Base-by-base conservation (phyloP, 2,797 vertebrate species). In the Morelia viridis region DNA sequence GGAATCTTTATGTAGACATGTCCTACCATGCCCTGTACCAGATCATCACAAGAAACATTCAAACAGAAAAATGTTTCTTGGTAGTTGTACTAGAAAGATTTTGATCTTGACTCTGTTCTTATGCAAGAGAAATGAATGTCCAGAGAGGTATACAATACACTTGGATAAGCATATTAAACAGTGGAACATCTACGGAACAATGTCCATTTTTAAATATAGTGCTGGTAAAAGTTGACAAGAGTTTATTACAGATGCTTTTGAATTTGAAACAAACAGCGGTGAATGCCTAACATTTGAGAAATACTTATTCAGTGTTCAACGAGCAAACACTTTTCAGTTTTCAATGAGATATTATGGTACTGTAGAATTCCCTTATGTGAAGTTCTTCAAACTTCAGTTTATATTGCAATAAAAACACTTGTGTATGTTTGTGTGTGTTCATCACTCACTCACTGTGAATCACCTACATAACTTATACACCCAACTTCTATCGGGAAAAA, bases 151-250 rank as follows among this genome's bases (percentile, higher is more conserved):
- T 3, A 17, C 62, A 91, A 50, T 15, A 9, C 91, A 91, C 56
- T 62, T 2, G 0, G 85, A 93, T 95, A 94, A 89, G 91, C 89
- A 90, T 88, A 96, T 22, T 92, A 94, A 92, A 65, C 58, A 64
- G 71, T 85, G 85, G 89, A 24, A 0, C 92, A 93, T 93, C 26
- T 13, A 64, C 35, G 94, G 93, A 64, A 84, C 64, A 94, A 35
- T 57, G 28, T 41, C 19, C 41, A 90, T 95, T 96, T 92, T 92
- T 89, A 92, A 96, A 93, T 24, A 17, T 56, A 17, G 93, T 95
- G 92, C 93, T 95, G 93, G 17, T 87, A 71, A 22, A 94, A 96
- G 95, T 94, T 61, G 95, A 84, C 86, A 93, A 91, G 76, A 95
- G 95, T 83, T 96, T 94, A 95, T 86, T 58, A 35, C 3, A 12